Base-by-base conservation (phyloP, 2,113 vertebrate genomes). In the Bubalus kerabau region DNA sequence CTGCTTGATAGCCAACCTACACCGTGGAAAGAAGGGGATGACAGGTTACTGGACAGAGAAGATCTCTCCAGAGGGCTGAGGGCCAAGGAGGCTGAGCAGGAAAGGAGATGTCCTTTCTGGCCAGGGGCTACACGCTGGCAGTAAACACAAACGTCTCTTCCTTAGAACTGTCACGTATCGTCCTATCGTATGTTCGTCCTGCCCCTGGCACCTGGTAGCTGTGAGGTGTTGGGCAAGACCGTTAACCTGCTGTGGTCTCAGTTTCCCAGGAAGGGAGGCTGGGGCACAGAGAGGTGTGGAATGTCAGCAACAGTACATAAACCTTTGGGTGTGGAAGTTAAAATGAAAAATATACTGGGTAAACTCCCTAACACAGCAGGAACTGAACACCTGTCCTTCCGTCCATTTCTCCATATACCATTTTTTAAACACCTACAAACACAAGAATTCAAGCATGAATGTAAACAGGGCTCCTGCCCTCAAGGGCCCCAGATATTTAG, bases 1-100 rank as follows among this genome's bases (percentile, higher is more conserved):
- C 99, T 82, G 99, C 99, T 98, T 99, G 99, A 97, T 99, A 99
- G 98, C 99, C 99, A 97, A 99, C 99, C 99, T 99, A 98, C 71
- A 94, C 86, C 97, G 81, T 48, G 88, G 88, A 95, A 52, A 92
- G 48, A 95, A 60, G 0, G 30, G 87, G 91, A 57, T 11, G 62
- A 0, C 0, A 67, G 92, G 96, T 98, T 95, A 92, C 5, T 46
- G 24, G 43, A 54, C 36, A 78, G 71, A 67, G 85, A 74, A 60
- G 32, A 12, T 17, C 30, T 60, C 46, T 23, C 11, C 30, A 52
- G 86, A 28, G 87, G 74, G 11, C 40, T 8, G 23, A 87, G 82
- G 3, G 86, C 85, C 17, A 16, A 21, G 83, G 59, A 87, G 32
- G 59, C 52, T 48, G 50, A 90, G 26, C 30, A 91, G 93, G 67